Evolutionary conservation across 2,888 invertebrate genomes (phyloP).

Genomic region (Slavum lentiscoides): DNA sequence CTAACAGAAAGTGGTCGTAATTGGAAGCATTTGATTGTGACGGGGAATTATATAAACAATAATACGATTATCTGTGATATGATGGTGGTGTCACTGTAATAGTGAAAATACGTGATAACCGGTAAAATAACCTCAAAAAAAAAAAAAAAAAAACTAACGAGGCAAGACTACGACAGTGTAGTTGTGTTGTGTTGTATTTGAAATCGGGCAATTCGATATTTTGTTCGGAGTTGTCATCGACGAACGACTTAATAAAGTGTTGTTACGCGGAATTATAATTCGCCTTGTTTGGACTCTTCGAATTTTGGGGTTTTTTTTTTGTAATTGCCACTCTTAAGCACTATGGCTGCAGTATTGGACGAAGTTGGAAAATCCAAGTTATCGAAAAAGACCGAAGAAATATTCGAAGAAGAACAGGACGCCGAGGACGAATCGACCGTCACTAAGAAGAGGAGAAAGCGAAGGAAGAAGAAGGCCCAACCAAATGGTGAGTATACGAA

Average conservation of each 20-base stretch:
- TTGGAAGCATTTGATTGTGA: too few relatives aligned
- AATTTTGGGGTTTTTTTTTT: too few relatives aligned
- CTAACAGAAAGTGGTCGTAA: too few relatives aligned
- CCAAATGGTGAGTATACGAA: conserved; percentile 56
- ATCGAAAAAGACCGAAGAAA: conserved; percentile 56
- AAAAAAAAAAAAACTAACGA: conserved; percentile 1
- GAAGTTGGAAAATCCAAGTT: conserved; percentile 62
- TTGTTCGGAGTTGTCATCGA: background rate
- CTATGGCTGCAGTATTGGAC: conserved; percentile 67
- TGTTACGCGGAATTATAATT: background rate
- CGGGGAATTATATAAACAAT: too few relatives aligned
- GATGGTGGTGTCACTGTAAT: background rate
- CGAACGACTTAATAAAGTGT: background rate
- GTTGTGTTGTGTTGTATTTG: background rate
- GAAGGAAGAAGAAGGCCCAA: conserved; percentile 53
- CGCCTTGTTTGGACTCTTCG: background rate
- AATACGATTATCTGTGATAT: too few relatives aligned
- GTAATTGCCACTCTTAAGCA: too few relatives aligned
- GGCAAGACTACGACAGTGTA: background rate
- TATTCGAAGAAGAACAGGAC: conserved; percentile 58
- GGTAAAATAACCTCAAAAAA: conserved; percentile 30
- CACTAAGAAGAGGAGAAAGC: conserved; percentile 51
- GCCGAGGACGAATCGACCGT: conserved; percentile 55
- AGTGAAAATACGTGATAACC: background rate
- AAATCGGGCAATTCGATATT: background rate